phyloP scores from a whole-genome alignment of 2,888 invertebrate species.

The Stenchaetothrips biformis region DNA sequence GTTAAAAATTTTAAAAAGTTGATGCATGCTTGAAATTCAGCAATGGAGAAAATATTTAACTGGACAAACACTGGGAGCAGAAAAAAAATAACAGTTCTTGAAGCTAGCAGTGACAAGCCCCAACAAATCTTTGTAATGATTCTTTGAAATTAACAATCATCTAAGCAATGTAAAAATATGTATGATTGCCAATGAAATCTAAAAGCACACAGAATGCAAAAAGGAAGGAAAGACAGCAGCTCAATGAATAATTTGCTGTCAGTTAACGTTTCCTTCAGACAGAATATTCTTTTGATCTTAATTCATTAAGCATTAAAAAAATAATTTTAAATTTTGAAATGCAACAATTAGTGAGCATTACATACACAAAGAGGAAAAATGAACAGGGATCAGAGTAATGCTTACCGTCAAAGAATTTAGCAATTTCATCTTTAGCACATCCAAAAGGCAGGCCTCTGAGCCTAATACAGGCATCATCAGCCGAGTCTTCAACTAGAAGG shows the following conservation, averaged over 20 bases:
- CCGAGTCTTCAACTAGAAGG: slow-evolving; percentile 58
- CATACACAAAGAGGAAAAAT: not conserved
- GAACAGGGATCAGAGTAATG: not conserved
- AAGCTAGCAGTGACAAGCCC: slow-evolving; percentile 18
- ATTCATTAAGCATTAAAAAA: not conserved
- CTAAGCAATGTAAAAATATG: not conserved
- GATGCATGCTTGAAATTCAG: not conserved
- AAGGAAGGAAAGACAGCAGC: not conserved
- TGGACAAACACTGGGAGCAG: not conserved
- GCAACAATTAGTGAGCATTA: not conserved
- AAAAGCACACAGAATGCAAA: slow-evolving; percentile 5
- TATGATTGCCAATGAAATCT: not conserved
- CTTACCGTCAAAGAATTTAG: slow-evolving; percentile 89
- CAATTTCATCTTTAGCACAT: slow-evolving; percentile 90
- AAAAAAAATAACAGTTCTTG: not conserved
- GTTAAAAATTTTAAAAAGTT: too few species aligned
- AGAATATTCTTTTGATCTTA: not conserved
- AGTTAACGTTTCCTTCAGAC: not conserved
- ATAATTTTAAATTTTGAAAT: not conserved
- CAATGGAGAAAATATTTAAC: not conserved
- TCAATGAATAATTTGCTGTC: not conserved
- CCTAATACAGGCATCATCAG: slow-evolving; percentile 73
- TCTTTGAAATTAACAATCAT: not conserved
- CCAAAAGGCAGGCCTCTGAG: slow-evolving; percentile 91
- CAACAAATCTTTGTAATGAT: not conserved